Percentiles rank a stretch among this genome's conserved stretches.
These are phyloP conservation scores for Clusia tigrina DNA, from an alignment of 2,888 invertebrate species.

Conservation along the genomic window DNA sequence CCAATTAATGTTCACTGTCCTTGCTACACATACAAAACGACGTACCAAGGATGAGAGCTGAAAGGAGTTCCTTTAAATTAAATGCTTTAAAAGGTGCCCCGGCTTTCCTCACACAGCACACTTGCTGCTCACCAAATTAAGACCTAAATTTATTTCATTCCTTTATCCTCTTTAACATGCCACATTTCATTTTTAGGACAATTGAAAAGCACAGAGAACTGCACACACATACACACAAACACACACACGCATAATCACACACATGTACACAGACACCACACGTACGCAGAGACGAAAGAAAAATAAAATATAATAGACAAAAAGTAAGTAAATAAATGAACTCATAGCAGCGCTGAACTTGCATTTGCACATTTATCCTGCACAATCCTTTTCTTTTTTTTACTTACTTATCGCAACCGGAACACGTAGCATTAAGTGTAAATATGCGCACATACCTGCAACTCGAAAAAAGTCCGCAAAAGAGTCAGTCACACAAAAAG, in stretches of 20 bases:
- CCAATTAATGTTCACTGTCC: too few species aligned
- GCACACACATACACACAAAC: background rate
- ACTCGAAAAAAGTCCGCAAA: background rate
- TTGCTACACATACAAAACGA: too few species aligned
- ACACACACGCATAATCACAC: background rate
- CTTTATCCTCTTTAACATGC: slow-evolving; percentile 6
- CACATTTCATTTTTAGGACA: slow-evolving; percentile 13
- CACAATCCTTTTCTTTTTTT: slow-evolving; percentile 23
- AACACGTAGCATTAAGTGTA: slow-evolving; percentile 42
- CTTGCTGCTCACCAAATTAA: too few species aligned
- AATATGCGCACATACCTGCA: slow-evolving; percentile 38
- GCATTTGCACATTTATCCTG: background rate
- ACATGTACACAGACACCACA: background rate
- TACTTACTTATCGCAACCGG: slow-evolving; percentile 43
- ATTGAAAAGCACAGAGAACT: background rate
- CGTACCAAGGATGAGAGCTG: too few species aligned
- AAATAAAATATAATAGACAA: background rate
- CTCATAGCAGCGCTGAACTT: background rate
- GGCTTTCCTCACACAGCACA: too few species aligned
- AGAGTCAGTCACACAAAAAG: slow-evolving; percentile 3
- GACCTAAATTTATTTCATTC: background rate
- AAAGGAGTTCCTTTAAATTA: too few species aligned
- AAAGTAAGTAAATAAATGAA: slow-evolving; percentile 3
- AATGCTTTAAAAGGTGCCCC: too few species aligned
- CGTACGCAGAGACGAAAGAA: background rate